Conservation (phyloP, 2,888 invertebrate species). For the Aproaerema taeniolella region DNA sequence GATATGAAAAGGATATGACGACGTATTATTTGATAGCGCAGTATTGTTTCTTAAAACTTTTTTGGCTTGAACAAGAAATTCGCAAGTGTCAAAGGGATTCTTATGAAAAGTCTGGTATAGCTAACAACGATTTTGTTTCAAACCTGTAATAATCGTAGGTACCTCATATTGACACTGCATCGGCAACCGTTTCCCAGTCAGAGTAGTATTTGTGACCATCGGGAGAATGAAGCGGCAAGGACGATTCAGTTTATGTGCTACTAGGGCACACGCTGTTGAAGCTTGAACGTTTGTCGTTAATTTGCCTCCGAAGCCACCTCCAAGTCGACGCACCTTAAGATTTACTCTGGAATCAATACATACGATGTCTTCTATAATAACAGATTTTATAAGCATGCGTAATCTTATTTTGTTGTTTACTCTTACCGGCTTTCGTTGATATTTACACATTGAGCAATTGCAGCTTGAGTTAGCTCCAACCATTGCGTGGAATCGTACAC, state of each 20-base stretch:
- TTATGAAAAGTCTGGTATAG: too few relatives aligned
- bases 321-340: background rate
- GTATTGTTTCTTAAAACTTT: too few relatives aligned
- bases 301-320: background rate
- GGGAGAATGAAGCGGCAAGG: background rate
- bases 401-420: too few relatives aligned
- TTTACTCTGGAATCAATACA: background rate
- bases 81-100: too few relatives aligned
- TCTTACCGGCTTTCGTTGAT: background rate
- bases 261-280: background rate
- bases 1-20: too few relatives aligned
- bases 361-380: too few relatives aligned
- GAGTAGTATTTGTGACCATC: background rate
- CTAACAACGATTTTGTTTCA: too few relatives aligned
- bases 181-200: background rate
- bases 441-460: background rate
- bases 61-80: too few relatives aligned
- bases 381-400: too few relatives aligned
- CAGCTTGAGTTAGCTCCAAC: background rate
- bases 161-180: background rate
- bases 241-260: background rate
- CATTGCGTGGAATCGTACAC: background rate
- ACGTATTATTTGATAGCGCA: too few relatives aligned
- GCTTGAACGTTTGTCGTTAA: background rate
- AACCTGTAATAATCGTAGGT: too few relatives aligned